Conservation (phyloP, 2,113 vertebrate species). For the Hippocampus barbouri region DNA sequence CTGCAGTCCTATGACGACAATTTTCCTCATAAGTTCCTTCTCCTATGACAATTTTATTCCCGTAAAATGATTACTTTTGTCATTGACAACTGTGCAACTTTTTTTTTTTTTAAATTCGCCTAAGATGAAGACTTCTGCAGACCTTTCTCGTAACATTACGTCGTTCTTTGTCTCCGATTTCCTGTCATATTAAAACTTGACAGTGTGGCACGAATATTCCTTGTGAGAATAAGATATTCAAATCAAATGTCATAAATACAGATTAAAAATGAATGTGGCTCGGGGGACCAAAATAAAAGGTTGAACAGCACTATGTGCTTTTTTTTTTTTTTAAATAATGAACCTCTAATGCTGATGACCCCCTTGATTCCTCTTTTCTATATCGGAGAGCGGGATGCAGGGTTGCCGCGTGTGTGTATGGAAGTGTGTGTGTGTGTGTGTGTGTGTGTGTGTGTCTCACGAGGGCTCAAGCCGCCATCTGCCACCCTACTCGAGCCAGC, state of each 20-base stretch:
- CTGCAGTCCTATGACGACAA: no score
- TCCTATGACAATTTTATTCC: no score
- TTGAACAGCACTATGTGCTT: conserved; percentile 44
- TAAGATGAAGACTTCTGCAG: no score
- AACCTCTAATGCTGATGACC: conserved; percentile 34
- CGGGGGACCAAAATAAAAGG: conserved; percentile 54
- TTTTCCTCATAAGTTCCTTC: no score
- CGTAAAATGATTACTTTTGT: no score
- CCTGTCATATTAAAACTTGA: background rate
- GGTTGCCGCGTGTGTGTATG: conserved; percentile 37
- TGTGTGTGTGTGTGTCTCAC: conserved; percentile 71
- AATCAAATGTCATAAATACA: conserved; percentile 31
- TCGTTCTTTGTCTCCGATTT: no score
- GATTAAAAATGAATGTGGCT: conserved; percentile 55
- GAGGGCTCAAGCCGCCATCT: conserved; percentile 85
- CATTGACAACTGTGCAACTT: no score
- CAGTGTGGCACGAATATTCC: background rate
- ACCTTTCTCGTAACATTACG: background rate
- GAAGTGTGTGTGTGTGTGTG: conserved; percentile 40
- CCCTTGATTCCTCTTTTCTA: conserved; percentile 14
- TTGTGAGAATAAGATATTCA: background rate
- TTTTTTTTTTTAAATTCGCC: no score
- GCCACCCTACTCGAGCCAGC: conserved; percentile 69
- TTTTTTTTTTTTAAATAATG: conserved; percentile 21
- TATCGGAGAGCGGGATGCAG: conserved; percentile 27